These are phyloP conservation scores for Orcinus orca DNA, from an alignment of 2,113 vertebrate genomes.

Conservation along the genomic window DNA sequence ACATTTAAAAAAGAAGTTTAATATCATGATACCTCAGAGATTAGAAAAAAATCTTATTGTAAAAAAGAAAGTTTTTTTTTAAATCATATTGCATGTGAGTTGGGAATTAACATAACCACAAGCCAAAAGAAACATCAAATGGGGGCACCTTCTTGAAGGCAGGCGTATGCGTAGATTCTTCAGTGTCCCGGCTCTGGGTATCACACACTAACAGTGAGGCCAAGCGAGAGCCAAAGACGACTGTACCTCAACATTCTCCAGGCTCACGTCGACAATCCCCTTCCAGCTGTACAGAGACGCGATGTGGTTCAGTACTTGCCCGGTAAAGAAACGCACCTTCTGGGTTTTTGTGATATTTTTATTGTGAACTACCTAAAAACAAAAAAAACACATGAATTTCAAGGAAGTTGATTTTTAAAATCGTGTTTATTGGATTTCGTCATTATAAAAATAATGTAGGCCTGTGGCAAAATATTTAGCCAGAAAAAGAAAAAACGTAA, in stretches of 20 bases:
- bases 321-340: slow-evolving; percentile 94
- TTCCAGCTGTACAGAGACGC: slow-evolving; percentile 94
- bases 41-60: neutral
- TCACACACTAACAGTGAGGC: neutral
- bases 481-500: neutral
- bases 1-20: neutral
- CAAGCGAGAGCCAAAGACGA: neutral
- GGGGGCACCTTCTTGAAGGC: neutral
- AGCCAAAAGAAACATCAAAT: neutral
- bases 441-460: neutral
- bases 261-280: slow-evolving; percentile 89
- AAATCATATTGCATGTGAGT: too few relatives aligned
- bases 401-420: neutral
- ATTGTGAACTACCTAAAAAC: slow-evolving; percentile 90
- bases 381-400: neutral
- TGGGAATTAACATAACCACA: neutral
- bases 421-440: neutral
- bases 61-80: neutral
- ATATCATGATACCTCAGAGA: neutral
- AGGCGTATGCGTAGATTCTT: accelerated
- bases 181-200: neutral
- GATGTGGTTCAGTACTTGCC: slow-evolving; percentile 86
- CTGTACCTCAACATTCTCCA: slow-evolving; percentile 81
- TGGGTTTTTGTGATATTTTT: slow-evolving; percentile 93
- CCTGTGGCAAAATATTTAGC: neutral